Base-by-base conservation (phyloP, 2,797 vertebrate genomes). In the Protosalanx chinensis region DNA sequence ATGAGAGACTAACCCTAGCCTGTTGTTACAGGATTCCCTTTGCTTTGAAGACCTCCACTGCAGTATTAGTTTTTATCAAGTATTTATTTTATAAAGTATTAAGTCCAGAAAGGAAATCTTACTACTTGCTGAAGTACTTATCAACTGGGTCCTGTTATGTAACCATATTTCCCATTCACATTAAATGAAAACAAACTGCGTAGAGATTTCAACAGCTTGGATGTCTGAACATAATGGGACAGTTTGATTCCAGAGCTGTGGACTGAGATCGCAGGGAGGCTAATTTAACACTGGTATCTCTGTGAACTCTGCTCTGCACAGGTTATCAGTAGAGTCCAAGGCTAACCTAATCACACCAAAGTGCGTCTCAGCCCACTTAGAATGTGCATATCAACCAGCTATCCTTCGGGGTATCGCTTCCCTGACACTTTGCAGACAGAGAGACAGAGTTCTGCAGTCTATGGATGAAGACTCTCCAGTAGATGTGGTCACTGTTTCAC, bases 291-390 rank as follows among this genome's bases (percentile, higher is more conserved):
- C 1, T 1, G 58, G 27, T 49, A 56, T 71, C n/a, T 35, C 8
- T 8, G 41, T 30, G 29, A 32, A 32, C 23, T 72, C 30, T 70
- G 35, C 23, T 46, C 41, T 35, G 18, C 7, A n/a, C 3, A 10
- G 20, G 29, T 20, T 37, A 53, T 64, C 56, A 46, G 7, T 56
- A 33, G 60, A 56, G 20, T 51, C 23, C 41, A 46, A 13, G 18
- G 60, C 7, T 35, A 35, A 76, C 70, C 51, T 58, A 56, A 51
- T 32, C 23, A 7, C 37, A 46, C 5, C n/a, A n/a, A 23, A 73
- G 30, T 63, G 37, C n/a, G 41, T 27, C 27, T 15, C n/a, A 27
- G 4, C 18, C 70, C 59, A 51, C 64, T 72, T 60, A 67, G 57
- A 23, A 67, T 61, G 57, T 37, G 58, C 65, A 51, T 8, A 37